These are phyloP conservation scores for Monochamus alternatus DNA, from an alignment of 2,888 invertebrate species.

Conservation along the genomic window DNA sequence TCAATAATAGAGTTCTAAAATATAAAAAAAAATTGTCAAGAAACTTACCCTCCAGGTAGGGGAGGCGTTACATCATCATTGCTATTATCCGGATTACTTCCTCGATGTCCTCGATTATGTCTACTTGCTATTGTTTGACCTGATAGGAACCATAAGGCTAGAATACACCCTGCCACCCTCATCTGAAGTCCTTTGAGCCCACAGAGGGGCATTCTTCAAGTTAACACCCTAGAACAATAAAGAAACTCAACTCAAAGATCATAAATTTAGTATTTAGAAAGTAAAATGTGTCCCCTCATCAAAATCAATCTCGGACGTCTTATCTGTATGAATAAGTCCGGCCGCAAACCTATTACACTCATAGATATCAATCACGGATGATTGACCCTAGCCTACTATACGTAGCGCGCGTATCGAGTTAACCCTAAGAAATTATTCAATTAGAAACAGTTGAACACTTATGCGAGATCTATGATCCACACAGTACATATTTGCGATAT, in stretches of 20 bases:
- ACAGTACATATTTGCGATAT: slow-evolving; percentile 4
- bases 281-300: too few relatives aligned
- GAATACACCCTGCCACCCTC: slow-evolving; percentile 47
- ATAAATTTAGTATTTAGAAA: too few relatives aligned
- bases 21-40: neutral
- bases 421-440: slow-evolving; percentile 40
- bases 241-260: neutral
- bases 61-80: slow-evolving; percentile 47
- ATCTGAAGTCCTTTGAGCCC: slow-evolving; percentile 46
- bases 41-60: slow-evolving; percentile 60
- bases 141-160: slow-evolving; percentile 50
- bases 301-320: neutral
- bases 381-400: slow-evolving; percentile 38
- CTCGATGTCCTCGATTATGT: slow-evolving; percentile 43
- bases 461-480: too few relatives aligned
- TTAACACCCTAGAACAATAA: slow-evolving; percentile 41
- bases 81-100: slow-evolving; percentile 47
- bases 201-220: slow-evolving; percentile 43
- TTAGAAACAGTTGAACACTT: slow-evolving; percentile 39
- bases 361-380: slow-evolving; percentile 39
- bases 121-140: slow-evolving; percentile 42
- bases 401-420: slow-evolving; percentile 33
- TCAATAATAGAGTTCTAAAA: too few relatives aligned
- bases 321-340: neutral
- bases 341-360: slow-evolving; percentile 9